Evolutionary conservation across 64 coral and sea anemone species (phyloP), one percentile per base, ranked within the genome.

Genomic region (Hydrozoanthus tunicans): DNA sequence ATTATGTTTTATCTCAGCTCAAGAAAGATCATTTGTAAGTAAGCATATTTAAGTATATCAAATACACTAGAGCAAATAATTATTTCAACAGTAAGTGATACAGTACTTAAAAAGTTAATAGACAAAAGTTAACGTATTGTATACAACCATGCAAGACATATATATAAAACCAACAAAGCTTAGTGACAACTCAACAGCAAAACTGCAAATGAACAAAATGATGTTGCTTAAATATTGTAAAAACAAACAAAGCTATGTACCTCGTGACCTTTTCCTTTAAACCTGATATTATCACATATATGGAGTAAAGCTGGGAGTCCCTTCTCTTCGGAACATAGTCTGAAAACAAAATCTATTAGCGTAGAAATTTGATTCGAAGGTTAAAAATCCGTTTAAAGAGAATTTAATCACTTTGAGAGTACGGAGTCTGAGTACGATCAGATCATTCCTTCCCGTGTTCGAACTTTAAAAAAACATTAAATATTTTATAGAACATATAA

Each of bases 201-300:
- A 43, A 43, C 32, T 43, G 32, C 32, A 43, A 43, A 43, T 43
- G 32, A 43, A 43, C 32, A 43, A 43, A 43, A 43, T 43, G 32
- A 43, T 43, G 32, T 43, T 43, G 32, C 32, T 43, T 43, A 43
- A 43, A 43, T 43, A n/a, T 5, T 20, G 17, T n/a, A 70, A 70
- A n/a, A 7, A 70, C 13, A 20, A 70, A 20, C 70, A 32, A 26
- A 9, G 70, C 27, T 43, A 43, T 43, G 14, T 96, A 96, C 97
- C 97, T 99, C 97, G 6, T 99, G 97, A 17, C 97, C 97, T 83
- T 99, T 99, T 1, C 97, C 97, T 91, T 99, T 99, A 70, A 99
- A 96, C 43, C 92, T 93, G 4, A 95, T 79, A 20, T 79, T 89
- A 81, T 95, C 94, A 93, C 94, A 96, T 84, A 99, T 83, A 90